Evolutionary conservation across 2,797 vertebrate genomes (phyloP).

Genomic region (Takifugu rubripes): DNA sequence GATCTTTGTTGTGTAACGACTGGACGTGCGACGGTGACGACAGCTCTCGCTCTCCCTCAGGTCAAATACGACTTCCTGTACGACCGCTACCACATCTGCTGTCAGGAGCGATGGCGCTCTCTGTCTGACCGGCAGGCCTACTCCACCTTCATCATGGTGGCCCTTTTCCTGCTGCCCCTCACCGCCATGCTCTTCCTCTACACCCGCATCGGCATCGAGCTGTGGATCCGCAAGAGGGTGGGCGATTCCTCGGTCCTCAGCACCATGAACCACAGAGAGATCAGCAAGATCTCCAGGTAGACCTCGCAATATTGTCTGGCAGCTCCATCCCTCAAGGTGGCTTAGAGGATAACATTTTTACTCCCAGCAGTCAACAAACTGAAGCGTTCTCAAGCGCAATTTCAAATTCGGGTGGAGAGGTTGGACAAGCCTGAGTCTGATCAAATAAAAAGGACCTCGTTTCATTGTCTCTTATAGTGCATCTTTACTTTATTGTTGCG

Average conservation of each 20-base stretch:
- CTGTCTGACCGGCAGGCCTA: slow-evolving; percentile 73
- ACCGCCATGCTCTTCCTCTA: slow-evolving; percentile 81
- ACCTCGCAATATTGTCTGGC: background rate
- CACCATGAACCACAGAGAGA: slow-evolving; percentile 81
- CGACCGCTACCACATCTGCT: slow-evolving; percentile 81
- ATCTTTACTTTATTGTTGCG: too few species aligned
- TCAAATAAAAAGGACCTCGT: too few species aligned
- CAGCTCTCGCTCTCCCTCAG: slow-evolving; percentile 40
- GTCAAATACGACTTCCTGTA: slow-evolving; percentile 86
- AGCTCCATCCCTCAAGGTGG: background rate
- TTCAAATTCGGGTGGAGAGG: too few species aligned
- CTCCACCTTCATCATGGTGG: slow-evolving; percentile 84
- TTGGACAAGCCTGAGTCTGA: too few species aligned
- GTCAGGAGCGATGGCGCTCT: slow-evolving; percentile 79
- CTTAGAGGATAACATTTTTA: too few species aligned
- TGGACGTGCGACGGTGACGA: too few species aligned
- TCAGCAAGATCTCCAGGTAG: slow-evolving; percentile 81
- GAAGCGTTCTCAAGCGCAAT: too few species aligned
- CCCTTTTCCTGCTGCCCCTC: slow-evolving; percentile 81
- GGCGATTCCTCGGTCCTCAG: slow-evolving; percentile 79
- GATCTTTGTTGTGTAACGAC: too few species aligned
- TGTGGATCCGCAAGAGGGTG: slow-evolving; percentile 83
- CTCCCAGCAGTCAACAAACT: too few species aligned
- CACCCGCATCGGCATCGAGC: slow-evolving; percentile 76
- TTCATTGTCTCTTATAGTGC: too few species aligned